These are phyloP conservation scores for Oreocharis arfaki DNA, from an alignment of 2,113 vertebrate species.

Conservation along the genomic window DNA sequence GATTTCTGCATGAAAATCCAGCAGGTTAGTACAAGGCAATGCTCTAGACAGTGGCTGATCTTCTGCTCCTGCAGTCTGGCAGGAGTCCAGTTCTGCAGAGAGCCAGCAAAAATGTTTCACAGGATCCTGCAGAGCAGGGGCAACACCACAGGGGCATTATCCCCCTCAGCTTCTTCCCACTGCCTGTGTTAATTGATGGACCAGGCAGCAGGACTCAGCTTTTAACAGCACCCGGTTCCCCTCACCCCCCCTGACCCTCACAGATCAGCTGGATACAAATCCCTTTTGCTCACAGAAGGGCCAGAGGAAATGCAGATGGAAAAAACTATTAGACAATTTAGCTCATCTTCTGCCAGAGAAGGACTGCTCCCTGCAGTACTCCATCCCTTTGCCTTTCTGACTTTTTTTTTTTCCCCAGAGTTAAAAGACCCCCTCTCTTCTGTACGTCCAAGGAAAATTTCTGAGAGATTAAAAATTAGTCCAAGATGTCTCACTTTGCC, in stretches of 20 bases:
- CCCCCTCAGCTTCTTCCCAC: not conserved
- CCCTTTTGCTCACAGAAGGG: not conserved
- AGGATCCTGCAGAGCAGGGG: not conserved
- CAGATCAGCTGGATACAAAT: not conserved
- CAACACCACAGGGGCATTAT: not conserved
- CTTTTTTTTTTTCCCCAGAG: too few species aligned
- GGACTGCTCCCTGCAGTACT: not conserved
- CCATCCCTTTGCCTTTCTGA: not conserved
- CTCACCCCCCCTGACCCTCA: not conserved
- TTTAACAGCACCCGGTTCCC: not conserved
- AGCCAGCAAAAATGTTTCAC: not conserved
- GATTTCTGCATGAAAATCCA: conserved; percentile 37
- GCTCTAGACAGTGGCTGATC: conserved; percentile 24
- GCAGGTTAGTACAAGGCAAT: not conserved
- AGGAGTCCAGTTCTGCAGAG: not conserved
- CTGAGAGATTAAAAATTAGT: not conserved
- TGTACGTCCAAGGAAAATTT: not conserved
- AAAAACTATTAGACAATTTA: conserved; percentile 30
- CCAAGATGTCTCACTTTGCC: not conserved
- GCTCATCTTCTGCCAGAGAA: conserved; percentile 23
- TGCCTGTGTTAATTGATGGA: not conserved
- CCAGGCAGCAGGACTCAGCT: not conserved
- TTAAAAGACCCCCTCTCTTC: not conserved
- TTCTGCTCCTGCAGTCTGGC: not conserved
- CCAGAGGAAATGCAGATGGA: conserved; percentile 33